Conservation (phyloP, 2,113 vertebrate genomes). For the Meleagris gallopavo region DNA sequence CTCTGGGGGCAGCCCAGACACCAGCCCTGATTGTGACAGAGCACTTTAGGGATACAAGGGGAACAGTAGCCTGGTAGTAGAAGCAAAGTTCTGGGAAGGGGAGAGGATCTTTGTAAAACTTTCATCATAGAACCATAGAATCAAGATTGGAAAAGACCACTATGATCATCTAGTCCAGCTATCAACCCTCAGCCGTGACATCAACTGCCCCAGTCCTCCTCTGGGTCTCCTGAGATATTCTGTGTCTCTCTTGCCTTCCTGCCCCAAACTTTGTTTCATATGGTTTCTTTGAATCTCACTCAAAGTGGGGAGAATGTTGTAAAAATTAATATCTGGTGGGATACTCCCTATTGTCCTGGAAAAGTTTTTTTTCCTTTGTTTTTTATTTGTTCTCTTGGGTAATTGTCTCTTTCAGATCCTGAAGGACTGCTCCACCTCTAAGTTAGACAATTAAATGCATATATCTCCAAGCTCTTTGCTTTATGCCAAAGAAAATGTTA, state of each 20-base stretch:
- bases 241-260: neutral
- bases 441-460: neutral
- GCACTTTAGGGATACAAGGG: neutral
- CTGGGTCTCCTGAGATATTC: neutral
- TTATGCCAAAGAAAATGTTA: neutral
- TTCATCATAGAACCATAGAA: neutral
- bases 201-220: neutral
- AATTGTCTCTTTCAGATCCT: neutral
- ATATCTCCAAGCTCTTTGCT: neutral
- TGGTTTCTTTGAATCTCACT: neutral
- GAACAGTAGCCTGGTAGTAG: neutral
- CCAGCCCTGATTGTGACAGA: neutral
- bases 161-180: neutral
- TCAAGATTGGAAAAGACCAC: no score
- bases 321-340: neutral
- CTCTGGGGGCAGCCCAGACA: neutral
- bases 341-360: neutral
- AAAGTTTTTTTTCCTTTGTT: neutral
- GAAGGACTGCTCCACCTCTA: neutral
- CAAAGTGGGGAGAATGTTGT: rapidly evolving
- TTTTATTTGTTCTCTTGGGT: neutral
- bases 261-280: neutral
- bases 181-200: neutral
- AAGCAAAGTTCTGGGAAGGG: neutral
- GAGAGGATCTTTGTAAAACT: neutral